phyloP scores from a whole-genome alignment of 2,888 invertebrate genomes.

The Caradrina kadenii region DNA sequence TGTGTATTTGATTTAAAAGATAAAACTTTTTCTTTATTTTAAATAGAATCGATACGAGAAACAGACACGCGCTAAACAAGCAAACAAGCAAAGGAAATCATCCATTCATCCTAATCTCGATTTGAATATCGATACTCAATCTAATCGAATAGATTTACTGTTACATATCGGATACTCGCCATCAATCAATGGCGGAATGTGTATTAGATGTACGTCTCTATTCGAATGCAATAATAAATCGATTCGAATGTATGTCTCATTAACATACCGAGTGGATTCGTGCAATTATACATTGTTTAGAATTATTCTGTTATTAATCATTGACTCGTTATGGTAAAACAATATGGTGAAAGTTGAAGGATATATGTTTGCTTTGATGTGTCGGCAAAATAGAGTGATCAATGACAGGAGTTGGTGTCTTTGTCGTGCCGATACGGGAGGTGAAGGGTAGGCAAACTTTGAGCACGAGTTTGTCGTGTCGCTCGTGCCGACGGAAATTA shows the following conservation, averaged over 20 bases:
- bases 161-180: conserved; percentile 71
- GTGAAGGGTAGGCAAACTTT: too few species aligned
- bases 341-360: conserved; percentile 51
- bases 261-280: conserved; percentile 75
- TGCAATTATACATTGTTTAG: conserved; percentile 61
- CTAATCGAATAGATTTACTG: conserved; percentile 73
- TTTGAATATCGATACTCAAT: conserved; percentile 63
- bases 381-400: conserved; percentile 31
- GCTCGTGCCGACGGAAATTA: neutral
- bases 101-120: conserved; percentile 29
- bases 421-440: neutral
- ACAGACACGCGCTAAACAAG: conserved; percentile 3
- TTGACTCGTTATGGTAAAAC: conserved; percentile 43
- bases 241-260: conserved; percentile 77
- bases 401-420: neutral
- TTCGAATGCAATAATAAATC: conserved; percentile 76
- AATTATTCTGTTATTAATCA: conserved; percentile 59
- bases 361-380: conserved; percentile 44
- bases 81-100: conserved; percentile 44
- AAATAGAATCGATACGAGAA: neutral
- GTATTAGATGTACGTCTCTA: conserved; percentile 77
- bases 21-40: neutral
- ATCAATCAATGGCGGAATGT: conserved; percentile 83
- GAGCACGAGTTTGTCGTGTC: too few species aligned
- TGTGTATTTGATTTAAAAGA: neutral